Evolutionary conservation across 2,113 vertebrate genomes (phyloP).

Genomic region (human): DNA sequence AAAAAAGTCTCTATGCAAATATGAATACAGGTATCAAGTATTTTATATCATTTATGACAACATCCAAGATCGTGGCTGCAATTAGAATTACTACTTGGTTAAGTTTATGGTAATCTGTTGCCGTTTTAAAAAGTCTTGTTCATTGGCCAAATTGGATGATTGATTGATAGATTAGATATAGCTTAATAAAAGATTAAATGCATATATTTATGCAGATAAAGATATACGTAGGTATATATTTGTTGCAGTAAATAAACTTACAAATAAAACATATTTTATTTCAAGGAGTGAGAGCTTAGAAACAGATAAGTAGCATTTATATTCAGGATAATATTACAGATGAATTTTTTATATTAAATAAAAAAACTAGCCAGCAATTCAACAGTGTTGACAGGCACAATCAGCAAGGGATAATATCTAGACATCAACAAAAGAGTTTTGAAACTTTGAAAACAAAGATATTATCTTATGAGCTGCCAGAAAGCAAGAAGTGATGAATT

Average conservation of each 20-base stretch:
- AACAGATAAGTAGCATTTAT: background rate
- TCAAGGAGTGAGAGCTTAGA: background rate
- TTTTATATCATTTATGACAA: background rate
- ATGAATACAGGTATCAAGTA: background rate
- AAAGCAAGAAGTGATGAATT: constrained; percentile 1
- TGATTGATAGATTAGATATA: background rate
- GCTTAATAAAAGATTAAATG: background rate
- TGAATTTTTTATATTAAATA: background rate
- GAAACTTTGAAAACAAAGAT: background rate
- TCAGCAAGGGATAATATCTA: background rate
- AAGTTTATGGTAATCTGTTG: background rate
- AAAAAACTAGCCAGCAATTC: background rate
- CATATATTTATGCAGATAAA: background rate
- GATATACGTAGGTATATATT: background rate
- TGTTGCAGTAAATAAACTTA: background rate
- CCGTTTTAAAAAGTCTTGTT: background rate
- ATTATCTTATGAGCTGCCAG: background rate
- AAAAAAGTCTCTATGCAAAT: background rate
- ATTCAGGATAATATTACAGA: background rate
- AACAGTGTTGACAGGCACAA: background rate
- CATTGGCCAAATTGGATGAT: background rate
- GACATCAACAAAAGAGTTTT: background rate
- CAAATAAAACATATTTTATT: background rate
- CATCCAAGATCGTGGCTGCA: background rate
- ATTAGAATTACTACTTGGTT: background rate